Evolutionary conservation across 2,797 vertebrate species (phyloP).

Genomic region (Hafferia zeledoni): DNA sequence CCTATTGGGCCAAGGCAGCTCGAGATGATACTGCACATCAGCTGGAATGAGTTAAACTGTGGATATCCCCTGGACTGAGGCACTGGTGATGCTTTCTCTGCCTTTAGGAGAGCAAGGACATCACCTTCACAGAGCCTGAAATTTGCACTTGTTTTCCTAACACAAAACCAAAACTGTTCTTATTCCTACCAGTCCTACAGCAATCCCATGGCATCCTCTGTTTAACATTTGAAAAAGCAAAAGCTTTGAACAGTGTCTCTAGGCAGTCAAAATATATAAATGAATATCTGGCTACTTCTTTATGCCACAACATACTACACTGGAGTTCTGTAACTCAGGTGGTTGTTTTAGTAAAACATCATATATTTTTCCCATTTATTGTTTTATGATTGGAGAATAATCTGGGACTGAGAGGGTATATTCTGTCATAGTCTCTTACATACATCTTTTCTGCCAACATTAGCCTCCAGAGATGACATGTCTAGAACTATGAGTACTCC

Average conservation of each 20-base stretch:
- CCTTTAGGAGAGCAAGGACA: neutral
- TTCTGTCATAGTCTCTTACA: neutral
- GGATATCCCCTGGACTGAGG: neutral
- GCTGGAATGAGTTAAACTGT: neutral
- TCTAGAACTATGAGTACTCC: slow-evolving; percentile 34
- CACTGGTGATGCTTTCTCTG: neutral
- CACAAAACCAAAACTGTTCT: neutral
- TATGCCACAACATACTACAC: neutral
- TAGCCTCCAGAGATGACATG: slow-evolving; percentile 3
- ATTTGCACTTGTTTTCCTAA: neutral
- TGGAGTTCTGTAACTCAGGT: neutral
- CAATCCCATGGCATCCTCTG: neutral
- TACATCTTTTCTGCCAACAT: slow-evolving; percentile 7
- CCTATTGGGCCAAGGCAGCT: neutral
- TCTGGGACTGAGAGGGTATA: neutral
- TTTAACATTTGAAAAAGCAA: neutral
- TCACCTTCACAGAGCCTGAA: neutral
- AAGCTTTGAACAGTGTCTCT: neutral
- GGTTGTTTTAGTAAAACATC: neutral
- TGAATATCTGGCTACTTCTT: neutral
- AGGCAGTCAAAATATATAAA: neutral
- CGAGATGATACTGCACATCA: neutral
- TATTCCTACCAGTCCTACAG: neutral
- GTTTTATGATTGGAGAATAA: neutral
- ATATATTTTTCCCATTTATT: neutral